A percentile compares a stretch with the other conserved stretches of the same genome.
phyloP scores from a whole-genome alignment of 2,888 invertebrate genomes.

The Himalopsyche tibetana region DNA sequence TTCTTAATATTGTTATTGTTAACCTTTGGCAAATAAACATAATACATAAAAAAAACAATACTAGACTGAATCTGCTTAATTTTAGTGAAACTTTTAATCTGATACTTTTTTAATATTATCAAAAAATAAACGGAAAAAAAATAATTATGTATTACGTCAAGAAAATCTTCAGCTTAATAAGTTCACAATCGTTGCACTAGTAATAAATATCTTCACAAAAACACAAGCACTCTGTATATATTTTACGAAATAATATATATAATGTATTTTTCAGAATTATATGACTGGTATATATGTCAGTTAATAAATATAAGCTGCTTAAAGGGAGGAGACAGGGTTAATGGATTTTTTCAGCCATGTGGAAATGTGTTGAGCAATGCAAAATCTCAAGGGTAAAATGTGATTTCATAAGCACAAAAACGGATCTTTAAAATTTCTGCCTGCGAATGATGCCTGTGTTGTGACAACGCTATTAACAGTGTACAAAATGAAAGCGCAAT shows the following conservation, averaged over 20 bases:
- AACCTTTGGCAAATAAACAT: too few relatives aligned
- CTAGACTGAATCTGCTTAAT: too few relatives aligned
- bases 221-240: not conserved
- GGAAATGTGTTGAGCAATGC: slow-evolving; percentile 42
- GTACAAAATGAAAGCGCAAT: not conserved
- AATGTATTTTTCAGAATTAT: slow-evolving; percentile 1
- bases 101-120: too few relatives aligned
- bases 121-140: too few relatives aligned
- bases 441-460: slow-evolving; percentile 9
- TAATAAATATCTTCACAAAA: too few relatives aligned
- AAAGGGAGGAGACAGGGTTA: slow-evolving; percentile 32
- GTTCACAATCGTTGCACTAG: too few relatives aligned
- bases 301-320: slow-evolving; percentile 36
- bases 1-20: too few relatives aligned
- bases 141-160: too few relatives aligned
- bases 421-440: slow-evolving; percentile 23
- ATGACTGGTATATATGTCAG: slow-evolving; percentile 42
- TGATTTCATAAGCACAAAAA: slow-evolving; percentile 28
- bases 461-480: slow-evolving; percentile 3
- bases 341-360: slow-evolving; percentile 49
- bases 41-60: too few relatives aligned
- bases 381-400: slow-evolving; percentile 37
- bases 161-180: too few relatives aligned
- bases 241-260: not conserved
- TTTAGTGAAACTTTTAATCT: too few relatives aligned